Evolutionary conservation across 1,140 invertebrate genomes (phyloP).

Genomic region (Cyrtorhinus lividipennis): DNA sequence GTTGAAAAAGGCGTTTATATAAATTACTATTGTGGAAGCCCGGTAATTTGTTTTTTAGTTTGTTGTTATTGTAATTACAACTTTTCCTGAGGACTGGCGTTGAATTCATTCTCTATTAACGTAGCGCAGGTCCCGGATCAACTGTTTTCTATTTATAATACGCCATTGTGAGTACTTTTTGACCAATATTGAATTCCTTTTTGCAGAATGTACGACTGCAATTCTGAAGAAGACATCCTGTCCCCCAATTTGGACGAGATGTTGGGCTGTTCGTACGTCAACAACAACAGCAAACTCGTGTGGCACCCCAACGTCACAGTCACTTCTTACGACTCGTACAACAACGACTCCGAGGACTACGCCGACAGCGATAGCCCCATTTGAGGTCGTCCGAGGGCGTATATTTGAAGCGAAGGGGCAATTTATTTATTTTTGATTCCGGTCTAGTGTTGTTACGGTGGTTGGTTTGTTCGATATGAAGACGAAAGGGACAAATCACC

Average conservation of each 20-base stretch:
- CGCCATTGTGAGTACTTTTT: no score
- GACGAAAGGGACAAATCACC: neutral
- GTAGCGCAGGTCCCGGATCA: no score
- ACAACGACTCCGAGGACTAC: constrained; percentile 20
- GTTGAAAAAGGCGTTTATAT: no score
- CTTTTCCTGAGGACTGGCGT: no score
- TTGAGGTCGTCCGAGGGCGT: constrained; percentile 1
- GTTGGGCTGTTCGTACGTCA: constrained; percentile 26
- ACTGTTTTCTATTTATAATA: no score
- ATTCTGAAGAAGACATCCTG: constrained; percentile 40
- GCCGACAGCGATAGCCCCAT: constrained; percentile 20
- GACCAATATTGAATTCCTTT: no score
- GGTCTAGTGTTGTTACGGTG: neutral
- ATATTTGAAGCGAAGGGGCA: no score
- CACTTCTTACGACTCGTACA: constrained; percentile 12
- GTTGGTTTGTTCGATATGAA: neutral
- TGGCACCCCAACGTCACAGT: constrained; percentile 18
- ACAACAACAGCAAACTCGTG: constrained; percentile 17
- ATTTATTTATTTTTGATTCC: neutral
- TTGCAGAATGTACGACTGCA: constrained; percentile 38
- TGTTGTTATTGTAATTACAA: no score
- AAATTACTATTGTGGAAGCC: no score
- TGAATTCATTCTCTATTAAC: no score
- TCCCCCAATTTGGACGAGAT: constrained; percentile 46
- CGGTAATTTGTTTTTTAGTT: no score